Base-by-base conservation (phyloP, 1,140 invertebrate species). In the Zaprionus vittiger region DNA sequence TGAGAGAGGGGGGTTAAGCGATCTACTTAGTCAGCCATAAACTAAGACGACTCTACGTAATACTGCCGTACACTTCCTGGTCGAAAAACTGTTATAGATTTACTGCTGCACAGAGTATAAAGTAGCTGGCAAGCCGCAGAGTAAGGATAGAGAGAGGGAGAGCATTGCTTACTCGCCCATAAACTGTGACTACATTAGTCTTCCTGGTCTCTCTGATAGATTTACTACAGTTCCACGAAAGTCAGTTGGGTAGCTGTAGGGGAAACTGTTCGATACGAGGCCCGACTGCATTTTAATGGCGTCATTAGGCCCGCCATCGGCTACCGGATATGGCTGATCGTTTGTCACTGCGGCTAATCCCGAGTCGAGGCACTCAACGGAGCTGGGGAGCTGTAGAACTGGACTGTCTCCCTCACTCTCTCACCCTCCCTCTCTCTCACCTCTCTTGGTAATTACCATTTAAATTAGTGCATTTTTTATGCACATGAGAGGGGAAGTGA, bases 251-350 rank as follows among this genome's bases (percentile, higher is more conserved):
- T 6, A 44, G 15, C 15, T n/a, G 41, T n/a, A n/a, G 41, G 37
- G 14, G 37, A 5, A 38, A 38, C 41, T 2, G 41, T 47, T 47
- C 41, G 41, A 47, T 47, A 47, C 41, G 7, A 47, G 82, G 56
- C 65, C 69, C 80, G 83, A 79, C 71, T 81, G 80, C 73, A 67
- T 75, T 69, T 90, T 89, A 89, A 90, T 89, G 85, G 81, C 85
- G 84, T 89, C 84, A 89, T 89, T 89, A 89, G 84, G 80, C 64
- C 66, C 70, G 73, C 67, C 80, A 71, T 63, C 59, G 84, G 85
- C 84, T 89, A 84, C 85, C 84, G 84, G 84, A 89, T 90, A 89
- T 90, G 84, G 85, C 65, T 81, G 84, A 89, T 89, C 84, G 84
- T 89, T 89, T 89, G 84, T 89, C 84, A 89, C 85, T 75, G 70